Evolutionary conservation across 2,888 invertebrate genomes (phyloP), one percentile per base, ranked within the genome.

Genomic region (Dasysyrphus albostriatus): DNA sequence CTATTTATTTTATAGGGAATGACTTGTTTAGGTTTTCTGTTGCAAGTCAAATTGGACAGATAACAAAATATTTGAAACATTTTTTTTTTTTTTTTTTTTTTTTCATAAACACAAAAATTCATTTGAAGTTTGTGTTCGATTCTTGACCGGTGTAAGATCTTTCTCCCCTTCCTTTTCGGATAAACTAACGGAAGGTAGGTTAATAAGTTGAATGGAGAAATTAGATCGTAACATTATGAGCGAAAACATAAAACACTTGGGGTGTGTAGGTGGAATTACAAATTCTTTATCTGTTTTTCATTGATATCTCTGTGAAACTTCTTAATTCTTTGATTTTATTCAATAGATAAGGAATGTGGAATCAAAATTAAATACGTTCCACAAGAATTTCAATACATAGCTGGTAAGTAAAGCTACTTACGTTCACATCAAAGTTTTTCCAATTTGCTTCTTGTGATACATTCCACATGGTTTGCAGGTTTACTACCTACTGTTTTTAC

Each of bases 21-120:
- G 19, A 63, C 61, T 63, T 54, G 74, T 63, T 74, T 39, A 39
- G n/a, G 19, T 34, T 67, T 65, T 47, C 5, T 32, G 32, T 61
- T 34, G 34, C n/a, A 67, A 69, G 51, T 69, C 29, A 39, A 54
- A 69, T 54, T 39, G 19, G 16, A 54, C 16, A 69, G 39, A 69
- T 39, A 69, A 54, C 54, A 34, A 24, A 69, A n/a, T 37, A 63
- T 63, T 63, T 63, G 49, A 34, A 47, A 16, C 34, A 49, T 47
- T 8, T 4, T 42, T 49, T 49, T 4, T 29, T 0, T 24, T 29
- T 4, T 29, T 0, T 24, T 29, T 10, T 39, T 37, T 10, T 34
- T 29, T 54, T 29, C 29, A 14, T 34, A 34, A 16, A 16, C 5
- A 58, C 16, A 58, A 58, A 58, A 58, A 58, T 37, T 19, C 8